A percentile compares a stretch with the other conserved stretches of the same genome.
These are phyloP conservation scores for Tauraco hartlaubi DNA, from an alignment of 2,797 vertebrate species.

Conservation along the genomic window DNA sequence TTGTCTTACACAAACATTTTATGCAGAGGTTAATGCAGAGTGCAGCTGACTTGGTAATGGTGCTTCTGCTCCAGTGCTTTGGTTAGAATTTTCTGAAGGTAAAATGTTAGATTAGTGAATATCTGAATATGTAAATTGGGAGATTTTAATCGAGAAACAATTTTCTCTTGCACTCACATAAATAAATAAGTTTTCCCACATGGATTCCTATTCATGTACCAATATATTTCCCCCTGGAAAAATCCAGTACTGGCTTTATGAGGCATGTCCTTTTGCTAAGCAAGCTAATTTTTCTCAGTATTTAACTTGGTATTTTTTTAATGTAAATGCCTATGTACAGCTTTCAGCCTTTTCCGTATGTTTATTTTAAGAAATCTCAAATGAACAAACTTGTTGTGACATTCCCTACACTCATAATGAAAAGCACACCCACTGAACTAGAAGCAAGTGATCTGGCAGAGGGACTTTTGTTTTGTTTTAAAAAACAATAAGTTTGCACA, in stretches of 20 bases:
- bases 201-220: background rate
- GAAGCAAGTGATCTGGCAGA: background rate
- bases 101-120: background rate
- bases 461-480: background rate
- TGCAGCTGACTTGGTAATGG: background rate
- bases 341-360: background rate
- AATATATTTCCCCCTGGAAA: background rate
- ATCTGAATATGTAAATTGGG: background rate
- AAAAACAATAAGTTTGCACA: background rate
- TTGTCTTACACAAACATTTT: background rate
- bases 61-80: background rate
- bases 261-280: background rate
- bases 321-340: background rate
- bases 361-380: conserved; percentile 37
- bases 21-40: background rate
- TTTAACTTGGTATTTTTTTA: background rate
- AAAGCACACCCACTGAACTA: background rate
- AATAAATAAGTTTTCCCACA: background rate
- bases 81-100: background rate
- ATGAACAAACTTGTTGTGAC: conserved; percentile 18
- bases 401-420: background rate
- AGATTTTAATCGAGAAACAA: conserved; percentile 5
- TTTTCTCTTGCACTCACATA: background rate
- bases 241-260: background rate
- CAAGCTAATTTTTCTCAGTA: background rate